Percentiles rank a stretch among this genome's conserved stretches.
Evolutionary conservation across 2,113 vertebrate species (phyloP).

Genomic region (Myocastor coypus): DNA sequence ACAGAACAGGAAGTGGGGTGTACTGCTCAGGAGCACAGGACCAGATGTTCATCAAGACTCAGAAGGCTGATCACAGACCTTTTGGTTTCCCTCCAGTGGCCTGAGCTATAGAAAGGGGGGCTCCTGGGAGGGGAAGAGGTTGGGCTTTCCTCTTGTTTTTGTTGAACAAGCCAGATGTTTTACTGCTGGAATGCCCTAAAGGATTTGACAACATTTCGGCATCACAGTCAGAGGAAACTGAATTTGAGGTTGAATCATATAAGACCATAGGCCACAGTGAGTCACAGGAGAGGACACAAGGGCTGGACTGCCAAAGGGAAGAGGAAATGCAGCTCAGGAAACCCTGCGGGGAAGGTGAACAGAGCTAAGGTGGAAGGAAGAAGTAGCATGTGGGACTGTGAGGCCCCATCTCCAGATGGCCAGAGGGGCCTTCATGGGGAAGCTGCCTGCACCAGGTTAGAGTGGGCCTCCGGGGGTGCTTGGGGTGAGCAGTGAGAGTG

Average conservation of each 20-base stretch:
- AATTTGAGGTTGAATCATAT: background rate
- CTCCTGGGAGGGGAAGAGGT: too few species aligned
- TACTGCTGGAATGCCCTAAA: background rate
- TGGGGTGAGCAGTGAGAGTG: background rate
- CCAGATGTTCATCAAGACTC: fast-evolving
- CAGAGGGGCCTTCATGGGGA: fast-evolving
- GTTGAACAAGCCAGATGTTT: background rate
- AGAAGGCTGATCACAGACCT: fast-evolving
- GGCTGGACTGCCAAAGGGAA: background rate
- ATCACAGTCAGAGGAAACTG: background rate
- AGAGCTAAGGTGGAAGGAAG: background rate
- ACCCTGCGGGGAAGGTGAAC: fast-evolving
- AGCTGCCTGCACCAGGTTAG: fast-evolving
- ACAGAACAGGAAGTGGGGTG: fast-evolving
- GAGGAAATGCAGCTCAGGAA: background rate
- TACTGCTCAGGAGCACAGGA: fast-evolving
- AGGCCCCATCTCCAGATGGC: fast-evolving
- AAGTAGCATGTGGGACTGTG: background rate
- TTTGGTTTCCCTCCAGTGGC: background rate
- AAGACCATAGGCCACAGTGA: background rate
- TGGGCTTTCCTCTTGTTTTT: background rate
- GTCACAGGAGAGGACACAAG: background rate
- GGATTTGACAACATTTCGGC: background rate
- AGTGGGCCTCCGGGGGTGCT: background rate
- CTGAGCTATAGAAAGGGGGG: background rate